These are phyloP conservation scores for Mormyrus iriodes DNA, from an alignment of 2,113 vertebrate genomes.

Conservation along the genomic window DNA sequence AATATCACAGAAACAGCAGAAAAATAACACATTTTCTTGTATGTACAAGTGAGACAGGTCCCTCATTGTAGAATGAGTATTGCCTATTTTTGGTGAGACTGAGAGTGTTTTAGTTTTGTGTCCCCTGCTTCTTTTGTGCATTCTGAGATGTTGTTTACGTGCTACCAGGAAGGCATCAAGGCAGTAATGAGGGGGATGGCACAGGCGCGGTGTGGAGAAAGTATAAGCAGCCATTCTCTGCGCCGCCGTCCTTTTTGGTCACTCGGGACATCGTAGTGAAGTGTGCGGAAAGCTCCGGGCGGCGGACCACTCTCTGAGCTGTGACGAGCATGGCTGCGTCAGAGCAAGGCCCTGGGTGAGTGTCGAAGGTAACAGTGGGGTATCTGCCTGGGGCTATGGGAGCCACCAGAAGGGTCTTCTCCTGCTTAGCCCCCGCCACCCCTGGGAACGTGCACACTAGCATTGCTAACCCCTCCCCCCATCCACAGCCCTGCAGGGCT, in stretches of 20 bases:
- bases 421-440: background rate
- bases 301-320: background rate
- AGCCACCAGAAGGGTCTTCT: background rate
- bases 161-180: background rate
- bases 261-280: background rate
- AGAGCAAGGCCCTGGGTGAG: background rate
- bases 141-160: background rate
- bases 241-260: background rate
- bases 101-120: background rate
- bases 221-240: background rate
- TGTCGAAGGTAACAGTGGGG: background rate
- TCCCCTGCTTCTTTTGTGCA: background rate
- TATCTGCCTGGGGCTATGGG: background rate
- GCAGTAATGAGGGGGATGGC: background rate
- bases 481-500: background rate
- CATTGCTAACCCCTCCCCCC: background rate
- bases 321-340: background rate
- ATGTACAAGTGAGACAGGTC: background rate
- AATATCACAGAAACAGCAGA: background rate
- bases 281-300: background rate
- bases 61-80: background rate
- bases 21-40: background rate
- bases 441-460: background rate
- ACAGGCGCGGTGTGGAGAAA: background rate
- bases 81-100: background rate